Evolutionary conservation across 1,140 invertebrate genomes (phyloP), one percentile per base, ranked within the genome.

Genomic region (Xylocopa sonorina): DNA sequence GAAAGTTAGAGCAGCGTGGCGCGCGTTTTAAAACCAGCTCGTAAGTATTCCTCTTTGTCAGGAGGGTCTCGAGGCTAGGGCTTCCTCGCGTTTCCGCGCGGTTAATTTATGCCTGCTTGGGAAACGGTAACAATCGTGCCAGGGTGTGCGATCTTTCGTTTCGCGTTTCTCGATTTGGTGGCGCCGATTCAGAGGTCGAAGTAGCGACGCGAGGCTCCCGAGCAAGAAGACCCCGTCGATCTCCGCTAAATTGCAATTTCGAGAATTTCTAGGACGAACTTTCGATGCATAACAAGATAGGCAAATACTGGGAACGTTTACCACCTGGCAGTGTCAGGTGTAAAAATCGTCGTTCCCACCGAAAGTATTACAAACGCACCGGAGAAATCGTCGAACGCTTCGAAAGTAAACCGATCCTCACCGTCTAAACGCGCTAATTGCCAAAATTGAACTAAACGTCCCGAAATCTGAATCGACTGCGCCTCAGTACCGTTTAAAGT

Each of bases 21-120:
- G 46, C 27, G 4, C 3, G 21, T 51, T 27, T 68, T n/a, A 68
- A 66, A n/a, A n/a, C n/a, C n/a, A n/a, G n/a, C n/a, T 68, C 27
- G n/a, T 41, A 69, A 77, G 43, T 77, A 68, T 77, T 77, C 64
- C 29, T 51, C 41, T 77, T 68, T 69, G 63, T 48, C 63, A 46
- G 18, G 62, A 5, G 9, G 9, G 3, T 34, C 63, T 7, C 34
- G 3, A 10, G 62, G 7, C 21, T 55, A 46, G 38, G 4, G 16
- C n/a, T 75, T 57, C 34, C 18, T 71, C 57, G 34, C 27, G 24
- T 62, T 50, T 34, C 0, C n/a, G n/a, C 4, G 29, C 10, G 50
- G 10, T 14, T 43, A 18, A 43, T 29, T 57, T 57, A 41, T 10
- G 68, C 29, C 32, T n/a, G 2, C 51, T 32, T 29, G 38, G 3